Evolutionary conservation across 2,797 vertebrate genomes (phyloP).

Genomic region (Meda fulgida): DNA sequence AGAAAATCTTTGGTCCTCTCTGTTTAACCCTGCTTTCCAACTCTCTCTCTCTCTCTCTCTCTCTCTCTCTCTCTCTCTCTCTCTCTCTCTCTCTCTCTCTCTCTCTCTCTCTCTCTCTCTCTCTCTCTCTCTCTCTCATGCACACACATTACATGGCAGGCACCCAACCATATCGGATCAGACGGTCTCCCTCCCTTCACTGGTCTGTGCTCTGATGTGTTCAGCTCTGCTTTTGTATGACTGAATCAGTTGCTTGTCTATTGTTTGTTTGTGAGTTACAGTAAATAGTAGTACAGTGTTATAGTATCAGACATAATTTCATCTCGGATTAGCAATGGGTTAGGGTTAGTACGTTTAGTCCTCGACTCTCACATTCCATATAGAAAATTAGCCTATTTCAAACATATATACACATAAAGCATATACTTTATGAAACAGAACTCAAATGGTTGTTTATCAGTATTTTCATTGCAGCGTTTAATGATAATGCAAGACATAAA

Average conservation of each 20-base stretch:
- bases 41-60: constrained; percentile 57
- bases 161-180: constrained; percentile 77
- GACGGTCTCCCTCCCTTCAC: constrained; percentile 63
- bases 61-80: not conserved
- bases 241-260: constrained; percentile 58
- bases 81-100: constrained; percentile 40
- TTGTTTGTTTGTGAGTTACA: constrained; percentile 56
- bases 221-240: constrained; percentile 70
- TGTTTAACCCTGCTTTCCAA: constrained; percentile 16
- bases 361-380: not conserved
- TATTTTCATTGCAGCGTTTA: not conserved
- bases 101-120: constrained; percentile 57
- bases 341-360: too few relatives aligned
- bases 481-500: not conserved
- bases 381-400: not conserved
- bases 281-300: constrained; percentile 7
- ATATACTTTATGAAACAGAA: not conserved
- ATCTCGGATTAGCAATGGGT: constrained; percentile 78
- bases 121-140: constrained; percentile 9
- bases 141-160: constrained; percentile 70
- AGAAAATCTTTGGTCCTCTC: not conserved
- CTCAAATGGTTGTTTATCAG: not conserved
- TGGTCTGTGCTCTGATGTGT: constrained; percentile 66
- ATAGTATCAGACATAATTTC: constrained; percentile 45
- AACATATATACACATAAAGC: not conserved